Evolutionary conservation across 2,113 vertebrate genomes (phyloP).

Genomic region (Zapornia atra): DNA sequence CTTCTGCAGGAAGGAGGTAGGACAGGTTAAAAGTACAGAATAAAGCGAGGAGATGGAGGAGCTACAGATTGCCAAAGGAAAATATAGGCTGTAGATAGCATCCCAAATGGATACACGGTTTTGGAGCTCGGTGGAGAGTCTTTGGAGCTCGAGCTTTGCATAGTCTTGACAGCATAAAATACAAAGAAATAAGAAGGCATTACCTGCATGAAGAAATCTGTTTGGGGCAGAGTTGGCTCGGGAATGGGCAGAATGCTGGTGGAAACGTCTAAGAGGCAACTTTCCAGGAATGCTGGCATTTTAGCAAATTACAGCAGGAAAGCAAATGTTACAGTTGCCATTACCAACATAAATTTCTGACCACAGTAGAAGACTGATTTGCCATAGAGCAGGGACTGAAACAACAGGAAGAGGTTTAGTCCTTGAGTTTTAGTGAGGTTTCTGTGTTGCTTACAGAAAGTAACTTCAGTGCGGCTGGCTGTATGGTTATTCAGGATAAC

Average conservation of each 20-base stretch:
- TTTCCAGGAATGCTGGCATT: background rate
- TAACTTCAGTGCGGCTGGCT: background rate
- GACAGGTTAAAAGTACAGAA: accelerated
- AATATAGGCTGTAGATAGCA: background rate
- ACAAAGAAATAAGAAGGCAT: background rate
- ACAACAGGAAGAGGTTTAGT: background rate
- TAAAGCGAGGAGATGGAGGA: background rate
- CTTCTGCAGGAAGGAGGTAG: background rate
- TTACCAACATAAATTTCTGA: background rate
- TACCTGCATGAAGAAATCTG: background rate
- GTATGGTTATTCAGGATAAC: background rate
- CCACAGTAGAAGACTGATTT: background rate
- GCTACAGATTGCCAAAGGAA: background rate
- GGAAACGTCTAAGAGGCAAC: background rate
- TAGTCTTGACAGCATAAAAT: background rate
- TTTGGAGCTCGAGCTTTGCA: accelerated
- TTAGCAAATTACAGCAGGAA: background rate
- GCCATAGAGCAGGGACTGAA: background rate
- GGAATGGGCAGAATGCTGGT: background rate
- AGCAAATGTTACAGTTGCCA: background rate
- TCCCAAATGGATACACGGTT: background rate
- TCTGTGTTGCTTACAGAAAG: background rate
- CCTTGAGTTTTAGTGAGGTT: background rate
- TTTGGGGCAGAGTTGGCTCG: background rate
- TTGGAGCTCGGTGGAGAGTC: background rate